These are phyloP conservation scores for Thyatira batis DNA, from an alignment of 2,888 invertebrate species.

Conservation along the genomic window DNA sequence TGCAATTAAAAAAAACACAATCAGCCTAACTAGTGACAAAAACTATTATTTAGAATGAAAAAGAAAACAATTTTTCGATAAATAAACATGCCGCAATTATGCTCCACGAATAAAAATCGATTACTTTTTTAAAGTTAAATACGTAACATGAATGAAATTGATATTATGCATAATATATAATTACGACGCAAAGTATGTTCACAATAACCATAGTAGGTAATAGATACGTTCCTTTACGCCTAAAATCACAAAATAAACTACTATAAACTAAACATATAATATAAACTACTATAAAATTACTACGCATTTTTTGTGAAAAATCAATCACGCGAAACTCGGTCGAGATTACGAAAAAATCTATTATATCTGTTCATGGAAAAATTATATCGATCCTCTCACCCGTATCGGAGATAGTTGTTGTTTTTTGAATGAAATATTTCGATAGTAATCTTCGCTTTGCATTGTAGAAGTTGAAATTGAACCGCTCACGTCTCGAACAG, in stretches of 20 bases:
- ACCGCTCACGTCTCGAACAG: slow-evolving; percentile 37
- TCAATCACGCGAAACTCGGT: slow-evolving; percentile 7
- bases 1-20: too few species aligned
- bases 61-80: too few species aligned
- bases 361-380: slow-evolving; percentile 25
- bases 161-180: background rate
- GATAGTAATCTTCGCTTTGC: slow-evolving; percentile 31
- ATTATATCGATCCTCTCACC: slow-evolving; percentile 29
- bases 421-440: slow-evolving; percentile 28
- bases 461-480: slow-evolving; percentile 27
- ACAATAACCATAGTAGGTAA: background rate
- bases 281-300: too few species aligned
- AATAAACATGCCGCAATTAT: background rate
- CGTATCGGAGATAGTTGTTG: slow-evolving; percentile 11
- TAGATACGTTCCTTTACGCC: background rate
- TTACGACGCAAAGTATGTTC: background rate
- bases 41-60: background rate
- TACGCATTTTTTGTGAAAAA: slow-evolving; percentile 3
- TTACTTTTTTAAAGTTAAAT: background rate
- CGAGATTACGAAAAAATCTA: slow-evolving; percentile 31
- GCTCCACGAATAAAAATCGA: background rate
- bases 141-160: background rate
- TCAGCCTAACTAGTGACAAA: too few species aligned
- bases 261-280: too few species aligned
- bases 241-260: slow-evolving; percentile 4